Evolutionary conservation across 2,113 vertebrate genomes (phyloP), one percentile per base, ranked within the genome.

Genomic region (Suricata suricatta): DNA sequence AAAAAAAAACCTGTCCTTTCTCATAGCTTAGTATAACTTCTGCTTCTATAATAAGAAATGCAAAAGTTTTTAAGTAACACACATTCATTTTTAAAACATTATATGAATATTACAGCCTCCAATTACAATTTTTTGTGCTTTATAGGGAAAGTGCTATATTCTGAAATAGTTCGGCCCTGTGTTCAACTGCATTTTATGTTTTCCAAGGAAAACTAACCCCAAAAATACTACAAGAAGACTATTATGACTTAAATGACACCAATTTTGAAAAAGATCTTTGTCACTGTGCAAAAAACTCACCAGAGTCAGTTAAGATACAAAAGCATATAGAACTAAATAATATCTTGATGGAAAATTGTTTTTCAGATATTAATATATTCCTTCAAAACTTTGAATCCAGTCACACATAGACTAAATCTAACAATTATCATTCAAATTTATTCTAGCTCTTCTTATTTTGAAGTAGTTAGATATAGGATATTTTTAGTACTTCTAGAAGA

Each of bases 41-140:
- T 83, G 54, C 17, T 97, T 96, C 71, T 96, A 25, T 79, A 85
- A 82, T 86, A 93, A 68, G 92, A 95, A 84, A 94, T 89, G 12
- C 29, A 96, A 81, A 98, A 96, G 84, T 97, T 97, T 80, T 76
- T 50, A 95, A 88, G 35, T 88, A 54, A 97, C 94, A 97, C 94
- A 95, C 89, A 95, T 79, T 97, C 97, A 76, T 16, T 97, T 98
- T 97, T 95, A 97, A 95, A 92, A 86, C 87, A 93, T 97, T 96
- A 41, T 95, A 95, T 82, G 77, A 97, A 84, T 14, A 47, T 88
- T 81, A 10, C 50, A 97, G 90, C 5, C 83, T 92, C 72, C 90
- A 96, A 83, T 95, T 95, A 90, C 52, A 89, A 96, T 95, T 96
- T 93, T 84, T 38, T 31, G 29, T 12, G 12, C 64, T 66, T 97